Conservation (phyloP, 92 coral and sea anemone species). For the Palythoa grandis region DNA sequence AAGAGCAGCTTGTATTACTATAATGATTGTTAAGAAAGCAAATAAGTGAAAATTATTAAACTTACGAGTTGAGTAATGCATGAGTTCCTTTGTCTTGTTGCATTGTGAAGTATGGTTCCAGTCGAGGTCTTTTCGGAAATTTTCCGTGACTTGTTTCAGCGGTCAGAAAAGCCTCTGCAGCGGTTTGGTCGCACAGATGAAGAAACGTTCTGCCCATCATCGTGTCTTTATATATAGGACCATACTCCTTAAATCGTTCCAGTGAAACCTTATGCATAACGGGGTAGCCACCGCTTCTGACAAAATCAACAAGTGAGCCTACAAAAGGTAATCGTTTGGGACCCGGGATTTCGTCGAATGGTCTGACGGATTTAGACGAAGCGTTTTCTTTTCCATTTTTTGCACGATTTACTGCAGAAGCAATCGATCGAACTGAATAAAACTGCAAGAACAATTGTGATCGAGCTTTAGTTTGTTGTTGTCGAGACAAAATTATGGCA, state of each 20-base stretch:
- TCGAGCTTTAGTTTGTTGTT: not conserved
- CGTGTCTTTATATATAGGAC: conserved; percentile 14
- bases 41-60: not conserved
- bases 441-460: not conserved
- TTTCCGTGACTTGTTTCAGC: conserved; percentile 2
- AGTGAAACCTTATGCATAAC: not conserved
- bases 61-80: not conserved
- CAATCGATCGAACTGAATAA: not conserved
- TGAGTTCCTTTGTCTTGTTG: not conserved
- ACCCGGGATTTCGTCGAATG: conserved; percentile 16
- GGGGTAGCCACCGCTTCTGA: not conserved
- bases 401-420: not conserved
- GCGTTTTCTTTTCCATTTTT: not conserved
- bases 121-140: not conserved
- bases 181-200: not conserved
- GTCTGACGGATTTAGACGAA: not conserved
- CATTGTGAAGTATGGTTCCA: not conserved
- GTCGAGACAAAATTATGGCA: not conserved
- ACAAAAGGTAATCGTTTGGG: not conserved
- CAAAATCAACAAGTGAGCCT: not conserved
- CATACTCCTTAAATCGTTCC: conserved; percentile 9
- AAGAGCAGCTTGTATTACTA: too few relatives aligned
- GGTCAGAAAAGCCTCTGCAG: not conserved
- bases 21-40: not conserved
- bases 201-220: not conserved